Evolutionary conservation across 2,797 vertebrate species (phyloP), one percentile per base, ranked within the genome.

Genomic region (Darevskia mixta): DNA sequence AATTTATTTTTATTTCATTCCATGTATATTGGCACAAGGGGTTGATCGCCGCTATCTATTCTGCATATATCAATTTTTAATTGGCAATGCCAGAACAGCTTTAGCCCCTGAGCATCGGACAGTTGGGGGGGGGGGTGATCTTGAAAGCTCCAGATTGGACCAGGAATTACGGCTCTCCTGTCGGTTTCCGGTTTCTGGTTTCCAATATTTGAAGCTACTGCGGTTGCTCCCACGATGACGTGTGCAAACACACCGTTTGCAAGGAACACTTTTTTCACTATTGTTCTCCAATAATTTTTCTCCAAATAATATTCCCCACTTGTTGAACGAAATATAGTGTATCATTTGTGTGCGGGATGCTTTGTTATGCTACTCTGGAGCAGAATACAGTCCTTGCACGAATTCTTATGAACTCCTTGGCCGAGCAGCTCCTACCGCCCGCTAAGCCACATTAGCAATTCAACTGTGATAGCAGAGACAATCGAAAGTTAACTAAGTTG

Each of bases 401-500:
- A 78, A 87, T 83, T 17, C 32, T 1, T 49, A 55, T n/a, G 72
- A 90, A 1, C 25, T 35, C 76, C 38, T 66, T 35, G 20, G 13
- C 64, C 81, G 80, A 43, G 11, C 79, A 15, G 8, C 4, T 83
- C 79, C 55, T 87, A 87, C 25, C 73, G 10, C 83, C 72, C 69
- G 64, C 32, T 69, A 90, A 86, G 73, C 79, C 69, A 35, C 87
- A 86, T 86, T 88, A 88, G 41, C 75, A 88, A 38, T 72, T 73
- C 77, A 43, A 27, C 55, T n/a, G 3, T 9, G 73, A n/a, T n/a
- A 86, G 32, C 86, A 82, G 32, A 82, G 61, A 79, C 88, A 88
- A 72, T 83, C 76, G 58, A 91, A 41, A 87, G n/a, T 43, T 45
- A 61, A 87, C 55, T 73, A 95, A 93, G 41, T 90, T 88, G 86